Base-by-base conservation (phyloP, 2,888 invertebrate species). In the Eristalinus aeneus region DNA sequence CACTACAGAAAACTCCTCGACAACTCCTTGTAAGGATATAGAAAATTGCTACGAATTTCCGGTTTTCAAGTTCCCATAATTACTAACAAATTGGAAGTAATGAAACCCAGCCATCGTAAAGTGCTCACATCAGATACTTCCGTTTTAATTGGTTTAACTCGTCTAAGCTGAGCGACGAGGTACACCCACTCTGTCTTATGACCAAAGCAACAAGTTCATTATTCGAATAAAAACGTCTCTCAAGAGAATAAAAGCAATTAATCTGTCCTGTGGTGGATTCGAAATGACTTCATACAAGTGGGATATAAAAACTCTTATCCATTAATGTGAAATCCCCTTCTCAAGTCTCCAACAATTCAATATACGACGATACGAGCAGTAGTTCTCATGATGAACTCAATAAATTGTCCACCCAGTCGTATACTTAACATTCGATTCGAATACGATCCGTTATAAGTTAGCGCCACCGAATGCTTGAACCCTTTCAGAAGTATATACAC, bases 351-450 rank as follows among this genome's bases (percentile, higher is more conserved):
- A 16, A 1, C 23, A 34, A 20, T 53, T 64, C 34, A 72, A 32
- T 61, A 31, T 22, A 81, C 67, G 1, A 23, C 60, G 53, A 64
- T 56, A 46, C 46, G 46, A 27, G 27, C 27, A 27, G 27, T 11
- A 60, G 46, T 64, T 54, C 75, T 46, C 39, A 10, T 23, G 63
- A 27, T 74, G 61, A 67, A 79, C 68, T 74, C 83, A 22, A 83
- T 83, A 83, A 83, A 83, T 83, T 69, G 79, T 79, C 69, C 78
- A 79, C 83, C 79, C 60, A 23, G 78, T 78, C 83, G 78, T 83
- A 79, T 79, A 79, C 83, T 78, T 83, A 79, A 69, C 79, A 75
- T 75, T 84, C 79, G 78, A 54, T 46, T 67, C 60, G 58, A 58
- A 68, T 64, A 23, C 22, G 11, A 74, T 16, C 65, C 65, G 64